A percentile compares a stretch with the other conserved stretches of the same genome.
Conservation (phyloP, 2,888 invertebrate species). For the Sarcophaga rosellei region DNA sequence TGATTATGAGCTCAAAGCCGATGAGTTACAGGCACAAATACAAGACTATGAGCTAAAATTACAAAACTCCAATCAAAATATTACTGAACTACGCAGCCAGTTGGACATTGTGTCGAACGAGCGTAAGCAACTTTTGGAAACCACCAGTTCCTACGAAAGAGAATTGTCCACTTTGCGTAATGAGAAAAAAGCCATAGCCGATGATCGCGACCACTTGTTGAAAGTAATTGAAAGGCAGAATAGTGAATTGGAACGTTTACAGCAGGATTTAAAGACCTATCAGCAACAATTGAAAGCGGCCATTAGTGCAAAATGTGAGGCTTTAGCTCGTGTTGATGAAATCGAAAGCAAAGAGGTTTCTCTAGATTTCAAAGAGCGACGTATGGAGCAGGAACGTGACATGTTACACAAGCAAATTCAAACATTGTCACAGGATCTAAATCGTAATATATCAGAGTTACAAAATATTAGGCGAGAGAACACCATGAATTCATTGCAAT, state of each 20-base stretch:
- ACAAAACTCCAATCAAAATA: constrained; percentile 84
- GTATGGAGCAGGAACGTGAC: constrained; percentile 90
- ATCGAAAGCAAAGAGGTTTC: constrained; percentile 90
- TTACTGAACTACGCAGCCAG: constrained; percentile 85
- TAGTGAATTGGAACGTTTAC: constrained; percentile 87
- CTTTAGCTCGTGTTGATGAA: constrained; percentile 90
- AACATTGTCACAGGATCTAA: constrained; percentile 89
- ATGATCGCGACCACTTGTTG: constrained; percentile 89
- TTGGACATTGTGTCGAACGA: constrained; percentile 85
- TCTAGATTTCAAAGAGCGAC: constrained; percentile 90
- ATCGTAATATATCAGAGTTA: constrained; percentile 89
- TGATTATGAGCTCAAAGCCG: constrained; percentile 75
- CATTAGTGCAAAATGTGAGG: constrained; percentile 91
- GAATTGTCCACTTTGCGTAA: constrained; percentile 86
- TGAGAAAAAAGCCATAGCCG: constrained; percentile 87
- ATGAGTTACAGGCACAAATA: constrained; percentile 84
- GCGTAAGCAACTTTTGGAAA: constrained; percentile 85
- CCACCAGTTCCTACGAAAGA: constrained; percentile 85
- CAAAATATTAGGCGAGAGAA: constrained; percentile 89
- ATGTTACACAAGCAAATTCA: constrained; percentile 90
- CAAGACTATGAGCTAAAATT: constrained; percentile 85
- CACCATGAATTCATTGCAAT: constrained; percentile 84
- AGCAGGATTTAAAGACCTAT: constrained; percentile 86
- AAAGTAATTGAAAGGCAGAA: constrained; percentile 88
- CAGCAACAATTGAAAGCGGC: constrained; percentile 89